Conservation (phyloP, 2,888 invertebrate genomes). For the Drosophila paramelanica region DNA sequence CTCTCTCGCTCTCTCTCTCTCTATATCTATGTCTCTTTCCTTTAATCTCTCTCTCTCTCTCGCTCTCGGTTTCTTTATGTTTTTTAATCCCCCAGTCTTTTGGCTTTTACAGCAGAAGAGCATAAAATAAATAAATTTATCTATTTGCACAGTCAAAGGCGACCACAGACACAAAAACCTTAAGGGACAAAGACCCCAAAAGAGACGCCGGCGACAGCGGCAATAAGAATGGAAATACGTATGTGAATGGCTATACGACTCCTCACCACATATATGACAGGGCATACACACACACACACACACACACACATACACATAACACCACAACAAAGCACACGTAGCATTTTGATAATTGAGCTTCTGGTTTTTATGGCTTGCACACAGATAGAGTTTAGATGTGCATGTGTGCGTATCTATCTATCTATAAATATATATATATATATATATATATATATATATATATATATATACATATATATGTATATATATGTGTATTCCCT, state of each 20-base stretch:
- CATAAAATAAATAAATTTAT: conserved; percentile 80
- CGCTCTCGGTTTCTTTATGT: background rate
- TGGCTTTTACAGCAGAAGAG: conserved; percentile 53
- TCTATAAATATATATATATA: background rate
- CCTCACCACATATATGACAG: conserved; percentile 26
- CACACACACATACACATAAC: conserved; percentile 2
- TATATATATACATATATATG: background rate
- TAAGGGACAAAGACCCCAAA: conserved; percentile 60
- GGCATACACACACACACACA: conserved; percentile 13
- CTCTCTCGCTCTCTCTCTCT: background rate
- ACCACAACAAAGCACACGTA: conserved; percentile 60
- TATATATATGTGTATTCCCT: conserved; percentile 16
- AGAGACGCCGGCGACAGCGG: conserved; percentile 29
- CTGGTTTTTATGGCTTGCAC: conserved; percentile 75
- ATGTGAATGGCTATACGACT: conserved; percentile 38
- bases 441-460: background rate
- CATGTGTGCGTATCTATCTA: conserved; percentile 1
- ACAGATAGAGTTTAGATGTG: conserved; percentile 55
- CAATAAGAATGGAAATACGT: conserved; percentile 43
- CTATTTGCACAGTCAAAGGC: conserved; percentile 79
- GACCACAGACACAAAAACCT: conserved; percentile 54
- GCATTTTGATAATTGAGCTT: conserved; percentile 79
- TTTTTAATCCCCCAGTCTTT: background rate
- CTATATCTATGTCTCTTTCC: background rate
- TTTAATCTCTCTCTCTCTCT: background rate